Conservation (phyloP, 2,113 vertebrate genomes). For the Indicator indicator region DNA sequence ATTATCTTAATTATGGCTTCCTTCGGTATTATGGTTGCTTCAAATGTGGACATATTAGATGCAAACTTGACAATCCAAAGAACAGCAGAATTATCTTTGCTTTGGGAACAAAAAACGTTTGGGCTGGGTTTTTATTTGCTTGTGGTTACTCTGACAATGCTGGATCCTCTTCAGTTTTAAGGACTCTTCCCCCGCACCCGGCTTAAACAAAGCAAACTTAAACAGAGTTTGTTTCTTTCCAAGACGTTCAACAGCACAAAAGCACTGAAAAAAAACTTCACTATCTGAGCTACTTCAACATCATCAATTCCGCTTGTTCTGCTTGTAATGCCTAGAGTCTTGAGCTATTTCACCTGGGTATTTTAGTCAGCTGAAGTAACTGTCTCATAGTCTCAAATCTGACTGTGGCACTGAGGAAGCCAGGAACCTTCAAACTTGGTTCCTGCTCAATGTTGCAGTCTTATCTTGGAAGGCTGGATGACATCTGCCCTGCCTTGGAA, state of each 20-base stretch:
- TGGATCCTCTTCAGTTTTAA: not conserved
- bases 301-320: not conserved
- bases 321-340: not conserved
- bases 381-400: not conserved
- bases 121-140: not conserved
- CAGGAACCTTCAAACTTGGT: not conserved
- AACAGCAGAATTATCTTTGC: not conserved
- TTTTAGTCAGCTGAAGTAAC: not conserved
- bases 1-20: constrained; percentile 49
- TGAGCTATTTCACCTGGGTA: not conserved
- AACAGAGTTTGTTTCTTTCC: not conserved
- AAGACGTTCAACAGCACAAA: not conserved
- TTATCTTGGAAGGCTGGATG: not conserved
- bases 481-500: not conserved
- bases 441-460: not conserved
- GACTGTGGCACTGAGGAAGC: not conserved
- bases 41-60: not conserved
- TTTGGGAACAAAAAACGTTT: not conserved
- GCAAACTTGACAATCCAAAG: not conserved
- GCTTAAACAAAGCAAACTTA: not conserved
- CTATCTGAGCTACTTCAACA: not conserved
- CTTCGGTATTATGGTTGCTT: not conserved
- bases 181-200: not conserved
- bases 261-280: not conserved
- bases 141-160: not conserved